Evolutionary conservation across 2,113 vertebrate genomes (phyloP), one percentile per base, ranked within the genome.

Genomic region (Petromus typicus): DNA sequence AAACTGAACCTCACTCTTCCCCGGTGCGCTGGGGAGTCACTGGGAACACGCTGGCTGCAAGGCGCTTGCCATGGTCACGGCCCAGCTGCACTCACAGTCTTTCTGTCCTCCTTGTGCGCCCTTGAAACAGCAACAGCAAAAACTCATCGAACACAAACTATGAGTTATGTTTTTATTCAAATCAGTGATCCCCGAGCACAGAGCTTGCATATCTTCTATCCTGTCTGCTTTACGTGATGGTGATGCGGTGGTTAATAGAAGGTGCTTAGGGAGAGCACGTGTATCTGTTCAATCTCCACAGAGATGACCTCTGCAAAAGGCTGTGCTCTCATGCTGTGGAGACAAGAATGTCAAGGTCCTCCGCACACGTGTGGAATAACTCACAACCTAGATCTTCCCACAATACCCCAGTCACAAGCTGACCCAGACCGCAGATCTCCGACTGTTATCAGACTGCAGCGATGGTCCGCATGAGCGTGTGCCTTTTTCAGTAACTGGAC

Each of bases 301-400:
- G 73, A 86, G 79, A 79, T 37, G 57, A 78, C 13, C 40, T 79
- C 78, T 64, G 80, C 4, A 51, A 59, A 90, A 85, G 56, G 54
- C 56, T 88, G 23, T 22, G 27, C 11, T 76, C 45, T 95, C 90
- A 84, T 76, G 67, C 54, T 79, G 67, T 81, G 71, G 66, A 78
- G 84, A 64, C 75, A 95, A 95, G 11, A 5, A 91, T 80, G 56
- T 75, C 85, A 92, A 92, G 94, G 27, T 94, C 90, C 16, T 59
- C 76, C 54, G 63, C 10, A 23, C 20, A 51, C 22, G n/a, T 57
- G 3, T 64, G 64, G 93, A 80, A 37, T 73, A 84, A 88, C 23
- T 56, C 45, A 69, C 23, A 79, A 66, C 27, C 14, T 71, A 63
- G 40, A 91, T 7, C 92, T 86, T 69, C 90, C 30, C 85, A 27